Evolutionary conservation across 2,113 vertebrate species (phyloP).

Genomic region (Seriola quinqueradiata): DNA sequence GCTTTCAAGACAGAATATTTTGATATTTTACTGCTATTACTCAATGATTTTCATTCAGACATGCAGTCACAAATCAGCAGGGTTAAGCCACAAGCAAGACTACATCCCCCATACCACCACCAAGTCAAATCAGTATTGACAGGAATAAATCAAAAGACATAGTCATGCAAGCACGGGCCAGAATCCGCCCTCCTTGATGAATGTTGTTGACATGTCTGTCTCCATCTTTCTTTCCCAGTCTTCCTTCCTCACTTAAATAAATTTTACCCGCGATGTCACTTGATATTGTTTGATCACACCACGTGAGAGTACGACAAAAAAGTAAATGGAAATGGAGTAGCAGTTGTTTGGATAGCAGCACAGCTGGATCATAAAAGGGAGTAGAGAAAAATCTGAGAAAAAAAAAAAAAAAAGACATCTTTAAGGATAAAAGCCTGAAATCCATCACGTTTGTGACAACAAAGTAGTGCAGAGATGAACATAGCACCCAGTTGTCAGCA

Average conservation of each 20-base stretch:
- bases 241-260: conserved; percentile 17
- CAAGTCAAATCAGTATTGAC: not conserved
- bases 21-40: not conserved
- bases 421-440: conserved; percentile 59
- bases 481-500: conserved; percentile 55
- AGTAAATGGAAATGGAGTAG: not conserved
- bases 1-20: not conserved
- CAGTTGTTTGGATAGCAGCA: conserved; percentile 38
- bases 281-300: conserved; percentile 28
- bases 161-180: not conserved
- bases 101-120: not conserved
- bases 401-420: conserved; percentile 24
- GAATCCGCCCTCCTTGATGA: not conserved
- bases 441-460: conserved; percentile 62
- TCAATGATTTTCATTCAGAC: not conserved
- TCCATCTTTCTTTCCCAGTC: not conserved
- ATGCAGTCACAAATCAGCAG: not conserved
- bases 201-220: conserved; percentile 24
- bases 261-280: conserved; percentile 13
- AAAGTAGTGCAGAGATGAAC: conserved; percentile 62
- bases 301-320: conserved; percentile 8
- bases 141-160: conserved; percentile 5
- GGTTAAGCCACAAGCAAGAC: conserved; percentile 8
- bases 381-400: not conserved
- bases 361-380: conserved; percentile 54